phyloP scores from a whole-genome alignment of 1,140 invertebrate genomes.

The Papilio polytes region DNA sequence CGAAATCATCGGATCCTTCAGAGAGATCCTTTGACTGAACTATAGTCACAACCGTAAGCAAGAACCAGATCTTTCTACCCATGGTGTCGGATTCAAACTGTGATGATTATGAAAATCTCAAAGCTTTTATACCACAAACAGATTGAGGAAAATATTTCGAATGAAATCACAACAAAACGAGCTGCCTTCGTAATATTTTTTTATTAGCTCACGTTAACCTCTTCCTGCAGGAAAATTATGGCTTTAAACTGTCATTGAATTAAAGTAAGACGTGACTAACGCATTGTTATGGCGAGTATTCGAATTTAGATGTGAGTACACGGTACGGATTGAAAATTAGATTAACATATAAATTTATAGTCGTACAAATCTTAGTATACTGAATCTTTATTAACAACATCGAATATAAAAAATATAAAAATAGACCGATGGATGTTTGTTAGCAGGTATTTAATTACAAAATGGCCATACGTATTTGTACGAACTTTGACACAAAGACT shows the following conservation, averaged over 20 bases:
- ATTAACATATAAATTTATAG: too few relatives aligned
- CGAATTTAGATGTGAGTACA: not conserved
- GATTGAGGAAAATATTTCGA: constrained; percentile 66
- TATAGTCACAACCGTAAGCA: constrained; percentile 52
- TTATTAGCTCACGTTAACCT: constrained; percentile 59
- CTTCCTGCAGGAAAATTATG: constrained; percentile 76
- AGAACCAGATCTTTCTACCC: constrained; percentile 52
- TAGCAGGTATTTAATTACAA: too few relatives aligned
- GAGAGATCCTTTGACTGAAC: constrained; percentile 57
- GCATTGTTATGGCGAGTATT: constrained; percentile 37
- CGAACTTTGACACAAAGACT: too few relatives aligned
- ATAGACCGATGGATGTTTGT: too few relatives aligned
- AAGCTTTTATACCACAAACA: constrained; percentile 58
- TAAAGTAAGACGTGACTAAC: constrained; percentile 43
- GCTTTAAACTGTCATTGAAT: constrained; percentile 64
- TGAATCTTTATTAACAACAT: too few relatives aligned
- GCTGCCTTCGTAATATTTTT: constrained; percentile 62
- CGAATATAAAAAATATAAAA: too few relatives aligned
- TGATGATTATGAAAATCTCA: constrained; percentile 30
- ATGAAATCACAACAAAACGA: constrained; percentile 57
- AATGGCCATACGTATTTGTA: too few relatives aligned
- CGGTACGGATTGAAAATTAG: too few relatives aligned
- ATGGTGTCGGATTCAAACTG: constrained; percentile 57
- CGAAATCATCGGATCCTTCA: constrained; percentile 53
- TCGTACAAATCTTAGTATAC: too few relatives aligned